A percentile compares a stretch with the other conserved stretches of the same genome.
Conservation (phyloP, 2,797 vertebrate species). For the Tragelaphus oryx region DNA sequence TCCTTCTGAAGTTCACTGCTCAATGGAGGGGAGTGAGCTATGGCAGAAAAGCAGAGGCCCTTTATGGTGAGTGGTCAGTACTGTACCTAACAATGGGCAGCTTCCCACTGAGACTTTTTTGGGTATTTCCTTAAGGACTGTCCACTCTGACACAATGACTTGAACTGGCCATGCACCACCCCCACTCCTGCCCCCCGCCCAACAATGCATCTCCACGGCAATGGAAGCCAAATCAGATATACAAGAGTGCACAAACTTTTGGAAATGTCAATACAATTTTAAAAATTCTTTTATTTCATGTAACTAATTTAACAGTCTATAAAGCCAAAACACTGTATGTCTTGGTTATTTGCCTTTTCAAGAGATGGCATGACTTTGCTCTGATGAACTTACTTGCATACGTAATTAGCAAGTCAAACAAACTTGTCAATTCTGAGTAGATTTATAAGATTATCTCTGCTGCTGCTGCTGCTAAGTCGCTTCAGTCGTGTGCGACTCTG, state of each 20-base stretch:
- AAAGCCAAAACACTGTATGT: not conserved
- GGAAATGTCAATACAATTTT: not conserved
- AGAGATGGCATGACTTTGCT: not conserved
- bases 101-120: not conserved
- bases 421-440: slow-evolving; percentile 60
- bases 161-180: accelerated
- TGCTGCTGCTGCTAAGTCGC: too few relatives aligned
- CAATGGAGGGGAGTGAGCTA: not conserved
- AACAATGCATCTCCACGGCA: not conserved
- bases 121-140: not conserved
- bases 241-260: not conserved
- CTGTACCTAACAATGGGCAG: not conserved
- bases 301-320: not conserved
- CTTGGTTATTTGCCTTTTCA: not conserved
- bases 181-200: accelerated
- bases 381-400: not conserved
- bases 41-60: not conserved
- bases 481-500: too few relatives aligned
- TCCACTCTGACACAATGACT: not conserved
- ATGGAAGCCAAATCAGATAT: not conserved
- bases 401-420: slow-evolving; percentile 39
- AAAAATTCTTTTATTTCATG: not conserved
- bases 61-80: not conserved
- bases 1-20: not conserved
- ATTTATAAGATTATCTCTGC: slow-evolving; percentile 32